Conservation (phyloP, 2,797 vertebrate genomes). For the Mergus octosetaceus region DNA sequence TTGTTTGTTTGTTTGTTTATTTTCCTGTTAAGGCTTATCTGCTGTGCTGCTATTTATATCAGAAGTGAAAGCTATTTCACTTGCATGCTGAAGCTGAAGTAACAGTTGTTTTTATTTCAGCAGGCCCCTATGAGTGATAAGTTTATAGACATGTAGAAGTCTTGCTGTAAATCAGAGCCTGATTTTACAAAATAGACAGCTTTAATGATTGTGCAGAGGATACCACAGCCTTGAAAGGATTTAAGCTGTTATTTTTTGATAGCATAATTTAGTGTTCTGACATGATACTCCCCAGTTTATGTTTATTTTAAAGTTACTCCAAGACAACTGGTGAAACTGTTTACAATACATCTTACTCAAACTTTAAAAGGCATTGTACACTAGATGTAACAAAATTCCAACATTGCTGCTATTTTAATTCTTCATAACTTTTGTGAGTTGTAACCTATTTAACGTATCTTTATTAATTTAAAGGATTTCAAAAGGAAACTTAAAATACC, state of each 20-base stretch:
- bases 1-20: too few relatives aligned
- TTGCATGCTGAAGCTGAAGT: slow-evolving; percentile 56
- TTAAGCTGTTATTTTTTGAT: neutral
- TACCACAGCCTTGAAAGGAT: neutral
- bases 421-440: neutral
- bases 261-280: neutral
- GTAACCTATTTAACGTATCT: neutral
- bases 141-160: slow-evolving; percentile 39
- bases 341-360: neutral
- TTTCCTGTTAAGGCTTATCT: neutral
- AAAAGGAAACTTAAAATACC: neutral
- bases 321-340: neutral
- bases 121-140: slow-evolving; percentile 37
- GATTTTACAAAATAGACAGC: neutral
- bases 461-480: neutral
- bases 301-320: neutral
- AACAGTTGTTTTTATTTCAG: slow-evolving; percentile 46
- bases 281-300: neutral
- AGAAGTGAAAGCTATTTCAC: slow-evolving; percentile 43
- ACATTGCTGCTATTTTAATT: neutral
- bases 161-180: slow-evolving; percentile 35
- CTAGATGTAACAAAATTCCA: neutral
- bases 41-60: slow-evolving; percentile 39
- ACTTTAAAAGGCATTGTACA: neutral
- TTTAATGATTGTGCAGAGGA: neutral